These are phyloP conservation scores for Spisula solida DNA, from an alignment of 2,888 invertebrate species.

Conservation along the genomic window DNA sequence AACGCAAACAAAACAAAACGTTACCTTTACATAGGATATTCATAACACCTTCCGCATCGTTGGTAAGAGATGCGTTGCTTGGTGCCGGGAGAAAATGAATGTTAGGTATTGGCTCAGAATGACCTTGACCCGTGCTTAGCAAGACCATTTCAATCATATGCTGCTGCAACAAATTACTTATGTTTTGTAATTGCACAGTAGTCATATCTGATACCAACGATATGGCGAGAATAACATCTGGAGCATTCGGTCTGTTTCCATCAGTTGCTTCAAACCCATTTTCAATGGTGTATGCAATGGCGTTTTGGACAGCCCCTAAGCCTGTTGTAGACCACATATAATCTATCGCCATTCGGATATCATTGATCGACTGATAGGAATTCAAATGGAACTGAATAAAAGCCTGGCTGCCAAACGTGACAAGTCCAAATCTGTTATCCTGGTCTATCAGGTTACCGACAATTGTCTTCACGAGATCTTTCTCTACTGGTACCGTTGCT, in stretches of 20 bases:
- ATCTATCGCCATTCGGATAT: conserved; percentile 17
- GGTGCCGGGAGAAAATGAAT: background rate
- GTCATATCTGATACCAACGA: background rate
- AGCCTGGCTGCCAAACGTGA: conserved; percentile 26
- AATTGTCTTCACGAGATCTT: background rate
- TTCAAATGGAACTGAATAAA: conserved; percentile 9
- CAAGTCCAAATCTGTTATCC: conserved; percentile 19
- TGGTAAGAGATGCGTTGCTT: background rate
- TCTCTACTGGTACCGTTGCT: background rate
- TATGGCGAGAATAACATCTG: background rate
- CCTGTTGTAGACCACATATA: conserved; percentile 36
- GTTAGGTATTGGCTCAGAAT: background rate
- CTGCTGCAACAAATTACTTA: conserved; percentile 8
- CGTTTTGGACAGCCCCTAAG: background rate
- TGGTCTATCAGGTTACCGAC: background rate
- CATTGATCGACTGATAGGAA: background rate
- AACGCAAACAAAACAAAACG: too few relatives aligned
- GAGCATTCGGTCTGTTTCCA: background rate
- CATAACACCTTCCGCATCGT: background rate
- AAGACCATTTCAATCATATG: conserved; percentile 22
- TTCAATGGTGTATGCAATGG: conserved; percentile 19
- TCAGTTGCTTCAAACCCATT: background rate
- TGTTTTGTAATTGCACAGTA: background rate
- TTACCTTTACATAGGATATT: conserved; percentile 14
- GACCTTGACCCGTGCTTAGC: background rate